A percentile compares a stretch with the other conserved stretches of the same genome.
Conservation (phyloP, 2,113 vertebrate genomes). For the Tachysurus fulvidraco region DNA sequence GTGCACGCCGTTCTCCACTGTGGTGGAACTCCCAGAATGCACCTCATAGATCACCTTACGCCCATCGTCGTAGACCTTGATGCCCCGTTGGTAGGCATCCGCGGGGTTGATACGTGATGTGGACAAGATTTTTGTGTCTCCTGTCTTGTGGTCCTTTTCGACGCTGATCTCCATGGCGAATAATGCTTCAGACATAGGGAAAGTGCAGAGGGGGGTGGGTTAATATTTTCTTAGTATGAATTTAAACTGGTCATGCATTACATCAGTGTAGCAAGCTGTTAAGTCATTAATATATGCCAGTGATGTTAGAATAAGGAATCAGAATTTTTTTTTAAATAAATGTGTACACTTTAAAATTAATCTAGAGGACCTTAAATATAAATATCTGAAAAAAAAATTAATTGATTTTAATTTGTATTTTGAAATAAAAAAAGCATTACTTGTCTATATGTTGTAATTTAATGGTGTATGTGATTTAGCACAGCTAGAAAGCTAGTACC, state of each 20-base stretch:
- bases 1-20: constrained; percentile 91
- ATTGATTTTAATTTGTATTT: neutral
- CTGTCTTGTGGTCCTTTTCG: constrained; percentile 92
- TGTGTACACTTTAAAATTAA: neutral
- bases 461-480: neutral
- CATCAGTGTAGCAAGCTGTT: constrained; percentile 39
- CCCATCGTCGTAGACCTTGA: constrained; percentile 94
- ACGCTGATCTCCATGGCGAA: constrained; percentile 99
- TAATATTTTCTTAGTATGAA: constrained; percentile 45
- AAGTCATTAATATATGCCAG: constrained; percentile 19
- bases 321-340: neutral
- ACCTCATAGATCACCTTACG: constrained; percentile 96
- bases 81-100: constrained; percentile 85
- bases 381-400: neutral
- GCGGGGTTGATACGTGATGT: constrained; percentile 82
- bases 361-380: neutral
- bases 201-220: constrained; percentile 41
- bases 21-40: constrained; percentile 81
- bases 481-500: neutral
- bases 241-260: constrained; percentile 34
- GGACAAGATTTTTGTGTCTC: constrained; percentile 93
- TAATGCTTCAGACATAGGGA: constrained; percentile 83
- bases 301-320: neutral
- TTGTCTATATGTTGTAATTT: too few relatives aligned
- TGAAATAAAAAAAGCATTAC: neutral